Conservation (phyloP, 64 coral and sea anemone species). For the Montipora foliosa region DNA sequence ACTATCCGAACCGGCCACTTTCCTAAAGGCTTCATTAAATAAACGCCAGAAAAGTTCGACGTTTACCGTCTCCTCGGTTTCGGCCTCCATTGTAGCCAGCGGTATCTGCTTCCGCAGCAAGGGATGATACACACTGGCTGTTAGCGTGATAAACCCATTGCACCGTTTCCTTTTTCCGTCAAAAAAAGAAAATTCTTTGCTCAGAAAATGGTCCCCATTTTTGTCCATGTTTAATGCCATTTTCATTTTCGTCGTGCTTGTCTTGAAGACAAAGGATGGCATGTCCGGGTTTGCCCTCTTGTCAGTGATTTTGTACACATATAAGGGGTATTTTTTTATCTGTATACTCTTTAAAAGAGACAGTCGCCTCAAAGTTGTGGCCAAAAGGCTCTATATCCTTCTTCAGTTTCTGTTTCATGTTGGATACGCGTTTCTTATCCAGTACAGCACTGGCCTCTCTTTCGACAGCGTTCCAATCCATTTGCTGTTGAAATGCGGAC, state of each 20-base stretch:
- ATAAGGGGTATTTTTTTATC: slow-evolving; percentile 35
- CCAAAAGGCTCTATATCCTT: slow-evolving; percentile 55
- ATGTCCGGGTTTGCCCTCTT: slow-evolving; percentile 24
- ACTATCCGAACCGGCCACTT: too few relatives aligned
- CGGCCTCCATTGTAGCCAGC: not conserved
- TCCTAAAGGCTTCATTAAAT: too few relatives aligned
- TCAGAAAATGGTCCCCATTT: slow-evolving; percentile 28
- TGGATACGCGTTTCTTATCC: slow-evolving; percentile 28
- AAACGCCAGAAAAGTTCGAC: too few relatives aligned
- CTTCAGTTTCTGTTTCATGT: slow-evolving; percentile 51
- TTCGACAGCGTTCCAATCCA: slow-evolving; percentile 12
- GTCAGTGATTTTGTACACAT: slow-evolving; percentile 47
- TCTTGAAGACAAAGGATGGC: slow-evolving; percentile 56
- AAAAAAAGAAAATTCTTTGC: slow-evolving; percentile 50
- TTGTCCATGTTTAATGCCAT: not conserved
- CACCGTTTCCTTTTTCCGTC: not conserved
- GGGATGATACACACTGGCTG: slow-evolving; percentile 63
- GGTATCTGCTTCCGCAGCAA: slow-evolving; percentile 43
- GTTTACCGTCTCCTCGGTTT: too few relatives aligned
- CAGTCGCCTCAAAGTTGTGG: slow-evolving; percentile 37
- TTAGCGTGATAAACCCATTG: slow-evolving; percentile 38
- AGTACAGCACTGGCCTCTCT: slow-evolving; percentile 28
- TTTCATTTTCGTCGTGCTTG: slow-evolving; percentile 24
- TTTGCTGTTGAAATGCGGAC: slow-evolving; percentile 16
- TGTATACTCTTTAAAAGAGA: slow-evolving; percentile 47